Percentiles rank a stretch among this genome's conserved stretches.
Evolutionary conservation across 2,888 invertebrate genomes (phyloP).

Genomic region (Torymus auratus): DNA sequence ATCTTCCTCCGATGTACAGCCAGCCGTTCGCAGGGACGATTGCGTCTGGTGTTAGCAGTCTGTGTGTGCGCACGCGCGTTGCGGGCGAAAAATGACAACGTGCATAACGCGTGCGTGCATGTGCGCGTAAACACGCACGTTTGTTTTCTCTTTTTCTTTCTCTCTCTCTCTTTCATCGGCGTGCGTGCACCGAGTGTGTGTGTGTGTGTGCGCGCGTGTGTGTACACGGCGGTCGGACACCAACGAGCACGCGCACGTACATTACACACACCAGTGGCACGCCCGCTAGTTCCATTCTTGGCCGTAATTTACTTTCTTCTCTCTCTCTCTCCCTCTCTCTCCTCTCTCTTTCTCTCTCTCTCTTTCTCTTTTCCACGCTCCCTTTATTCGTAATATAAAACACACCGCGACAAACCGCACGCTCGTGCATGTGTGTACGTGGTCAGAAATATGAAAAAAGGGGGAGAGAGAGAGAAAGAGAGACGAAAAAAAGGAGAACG

Average conservation of each 20-base stretch:
- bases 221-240: constrained; percentile 45
- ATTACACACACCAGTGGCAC: constrained; percentile 10
- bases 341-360: constrained; percentile 6
- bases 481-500: background rate
- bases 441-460: no score
- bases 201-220: constrained; percentile 37
- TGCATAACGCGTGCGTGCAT: no score
- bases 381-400: no score
- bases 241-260: constrained; percentile 7
- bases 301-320: constrained; percentile 21
- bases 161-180: background rate
- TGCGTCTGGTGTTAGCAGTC: no score
- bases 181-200: constrained; percentile 37
- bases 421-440: no score
- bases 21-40: no score
- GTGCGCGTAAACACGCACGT: no score
- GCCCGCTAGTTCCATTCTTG: constrained; percentile 23
- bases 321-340: background rate
- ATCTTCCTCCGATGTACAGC: no score
- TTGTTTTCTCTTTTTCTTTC: constrained; percentile 1
- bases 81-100: no score
- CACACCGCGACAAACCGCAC: no score
- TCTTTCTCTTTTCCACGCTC: background rate
- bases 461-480: no score
- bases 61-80: no score